A percentile compares a stretch with the other conserved stretches of the same genome.
phyloP scores from a whole-genome alignment of 2,113 vertebrate species.

The Gadus chalcogrammus region DNA sequence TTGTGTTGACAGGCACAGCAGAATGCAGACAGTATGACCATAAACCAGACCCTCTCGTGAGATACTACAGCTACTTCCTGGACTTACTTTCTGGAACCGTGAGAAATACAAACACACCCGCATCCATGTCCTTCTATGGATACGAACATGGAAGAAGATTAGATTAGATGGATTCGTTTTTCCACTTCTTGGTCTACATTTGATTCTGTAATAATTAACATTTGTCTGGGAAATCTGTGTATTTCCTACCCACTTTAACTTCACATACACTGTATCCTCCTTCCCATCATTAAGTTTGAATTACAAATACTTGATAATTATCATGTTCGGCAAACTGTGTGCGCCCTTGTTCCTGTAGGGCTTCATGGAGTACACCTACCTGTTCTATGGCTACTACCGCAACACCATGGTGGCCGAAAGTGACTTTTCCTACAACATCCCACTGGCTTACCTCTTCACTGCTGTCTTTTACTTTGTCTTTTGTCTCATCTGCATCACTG shows the following conservation, averaged over 20 bases:
- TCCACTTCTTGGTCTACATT: not conserved
- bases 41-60: constrained; percentile 49
- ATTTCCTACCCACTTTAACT: no score
- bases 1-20: constrained; percentile 22
- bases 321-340: not conserved
- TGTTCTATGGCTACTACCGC: constrained; percentile 88
- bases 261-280: no score
- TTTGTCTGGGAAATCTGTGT: not conserved
- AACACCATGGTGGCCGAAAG: constrained; percentile 46
- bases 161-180: not conserved
- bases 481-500: constrained; percentile 77
- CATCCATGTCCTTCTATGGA: not conserved
- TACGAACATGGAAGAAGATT: not conserved
- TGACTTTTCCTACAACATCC: constrained; percentile 74
- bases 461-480: constrained; percentile 72
- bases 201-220: not conserved
- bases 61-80: constrained; percentile 74
- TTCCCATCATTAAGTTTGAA: no score
- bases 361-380: constrained; percentile 81
- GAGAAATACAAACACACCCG: constrained; percentile 22
- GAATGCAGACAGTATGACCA: constrained; percentile 71
- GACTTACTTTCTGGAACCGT: constrained; percentile 84
- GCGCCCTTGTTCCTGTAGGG: constrained; percentile 65
- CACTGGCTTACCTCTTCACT: constrained; percentile 79
- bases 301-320: no score